A percentile compares a stretch with the other conserved stretches of the same genome.
These are phyloP conservation scores for Platycheirus rosarum DNA, from an alignment of 2,888 invertebrate species.

Conservation along the genomic window DNA sequence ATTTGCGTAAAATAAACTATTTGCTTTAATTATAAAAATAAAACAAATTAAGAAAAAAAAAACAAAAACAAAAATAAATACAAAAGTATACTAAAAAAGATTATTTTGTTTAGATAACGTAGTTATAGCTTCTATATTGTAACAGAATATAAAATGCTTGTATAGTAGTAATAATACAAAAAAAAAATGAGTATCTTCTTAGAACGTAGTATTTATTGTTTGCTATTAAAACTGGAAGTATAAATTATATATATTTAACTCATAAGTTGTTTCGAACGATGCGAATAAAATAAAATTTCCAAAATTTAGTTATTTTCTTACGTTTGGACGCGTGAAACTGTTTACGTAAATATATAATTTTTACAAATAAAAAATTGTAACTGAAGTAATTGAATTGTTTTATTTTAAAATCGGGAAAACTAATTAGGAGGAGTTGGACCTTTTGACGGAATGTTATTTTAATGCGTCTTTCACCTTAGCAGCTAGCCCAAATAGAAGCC, in stretches of 20 bases:
- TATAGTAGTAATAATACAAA: conserved; percentile 42
- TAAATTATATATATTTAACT: conserved; percentile 53
- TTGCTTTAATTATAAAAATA: conserved; percentile 65
- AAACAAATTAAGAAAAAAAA: no score
- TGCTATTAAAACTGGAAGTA: conserved; percentile 58
- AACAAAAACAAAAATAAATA: conserved; percentile 37
- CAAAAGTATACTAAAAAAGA: conserved; percentile 43
- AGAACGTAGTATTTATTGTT: conserved; percentile 72
- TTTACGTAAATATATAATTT: conserved; percentile 1
- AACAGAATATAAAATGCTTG: conserved; percentile 48
- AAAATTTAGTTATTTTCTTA: conserved; percentile 1
- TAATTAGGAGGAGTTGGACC: no score
- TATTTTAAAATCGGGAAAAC: neutral
- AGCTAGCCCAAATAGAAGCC: no score
- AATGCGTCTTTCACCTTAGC: no score
- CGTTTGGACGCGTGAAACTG: conserved; percentile 2
- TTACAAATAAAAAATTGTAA: conserved; percentile 25
- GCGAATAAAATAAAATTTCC: conserved; percentile 32
- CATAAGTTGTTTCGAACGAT: conserved; percentile 26
- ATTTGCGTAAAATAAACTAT: conserved; percentile 47
- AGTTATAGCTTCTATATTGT: conserved; percentile 11
- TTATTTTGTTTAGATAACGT: neutral
- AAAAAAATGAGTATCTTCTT: conserved; percentile 54
- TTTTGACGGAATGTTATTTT: no score
- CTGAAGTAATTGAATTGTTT: conserved; percentile 15